Conservation (phyloP, 2,888 invertebrate genomes). For the Glomeris marginata region DNA sequence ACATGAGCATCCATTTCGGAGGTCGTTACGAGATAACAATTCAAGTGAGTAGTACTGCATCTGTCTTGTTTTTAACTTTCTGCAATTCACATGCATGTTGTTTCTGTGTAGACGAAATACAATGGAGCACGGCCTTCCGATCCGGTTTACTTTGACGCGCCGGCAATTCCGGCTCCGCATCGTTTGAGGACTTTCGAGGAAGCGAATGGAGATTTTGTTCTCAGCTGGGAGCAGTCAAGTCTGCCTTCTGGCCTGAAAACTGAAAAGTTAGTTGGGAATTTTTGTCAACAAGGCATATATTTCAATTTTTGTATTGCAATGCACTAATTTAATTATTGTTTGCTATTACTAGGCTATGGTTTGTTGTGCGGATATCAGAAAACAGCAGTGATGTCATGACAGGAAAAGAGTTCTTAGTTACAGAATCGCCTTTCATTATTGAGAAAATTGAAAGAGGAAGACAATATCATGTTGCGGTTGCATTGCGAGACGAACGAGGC, state of each 20-base stretch:
- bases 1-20: constrained; percentile 32
- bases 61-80: no score
- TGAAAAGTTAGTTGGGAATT: constrained; percentile 18
- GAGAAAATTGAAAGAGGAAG: constrained; percentile 12
- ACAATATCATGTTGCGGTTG: constrained; percentile 24
- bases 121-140: constrained; percentile 34
- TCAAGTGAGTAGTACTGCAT: constrained; percentile 4
- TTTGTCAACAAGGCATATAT: no score
- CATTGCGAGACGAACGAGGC: constrained; percentile 23
- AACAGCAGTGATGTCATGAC: constrained; percentile 25
- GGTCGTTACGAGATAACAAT: constrained; percentile 37
- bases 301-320: background rate
- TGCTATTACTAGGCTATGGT: constrained; percentile 26
- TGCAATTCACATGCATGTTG: background rate
- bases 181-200: constrained; percentile 44
- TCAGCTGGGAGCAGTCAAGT: constrained; percentile 45
- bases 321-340: constrained; percentile 1
- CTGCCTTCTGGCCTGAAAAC: constrained; percentile 18
- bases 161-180: constrained; percentile 44
- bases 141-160: constrained; percentile 39
- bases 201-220: constrained; percentile 44
- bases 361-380: constrained; percentile 49
- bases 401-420: constrained; percentile 14
- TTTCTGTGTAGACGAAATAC: constrained; percentile 33
- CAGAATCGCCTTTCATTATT: constrained; percentile 15